These are phyloP conservation scores for Exocentrus adspersus DNA, from an alignment of 2,888 invertebrate genomes.

Conservation along the genomic window DNA sequence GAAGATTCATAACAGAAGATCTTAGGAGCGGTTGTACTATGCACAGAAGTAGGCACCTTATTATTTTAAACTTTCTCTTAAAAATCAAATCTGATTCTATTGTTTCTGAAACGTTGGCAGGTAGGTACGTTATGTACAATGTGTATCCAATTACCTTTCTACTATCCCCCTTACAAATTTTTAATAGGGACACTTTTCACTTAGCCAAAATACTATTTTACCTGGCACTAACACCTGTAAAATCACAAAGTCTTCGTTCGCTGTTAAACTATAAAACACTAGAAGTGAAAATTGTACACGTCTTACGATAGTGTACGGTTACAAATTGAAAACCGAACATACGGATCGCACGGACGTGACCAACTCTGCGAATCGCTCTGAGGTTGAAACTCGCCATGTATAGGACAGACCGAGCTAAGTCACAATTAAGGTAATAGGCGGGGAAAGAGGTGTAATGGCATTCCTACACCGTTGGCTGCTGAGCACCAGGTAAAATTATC, in stretches of 20 bases:
- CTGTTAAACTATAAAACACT: constrained; percentile 7
- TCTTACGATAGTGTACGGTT: constrained; percentile 19
- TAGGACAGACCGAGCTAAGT: constrained; percentile 33
- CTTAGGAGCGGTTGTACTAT: no score
- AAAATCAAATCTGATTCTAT: no score
- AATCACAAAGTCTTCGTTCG: constrained; percentile 2
- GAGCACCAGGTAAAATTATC: constrained; percentile 44
- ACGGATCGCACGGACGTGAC: constrained; percentile 29
- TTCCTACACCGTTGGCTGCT: constrained; percentile 48
- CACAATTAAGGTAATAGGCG: constrained; percentile 48
- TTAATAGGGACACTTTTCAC: constrained; percentile 19
- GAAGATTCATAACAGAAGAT: no score
- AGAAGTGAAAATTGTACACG: constrained; percentile 7
- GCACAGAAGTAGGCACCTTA: no score
- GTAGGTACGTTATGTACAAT: no score
- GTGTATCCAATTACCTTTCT: constrained; percentile 20
- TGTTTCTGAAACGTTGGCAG: background rate
- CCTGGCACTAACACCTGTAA: constrained; percentile 32
- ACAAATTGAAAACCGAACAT: constrained; percentile 39
- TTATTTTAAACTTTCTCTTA: no score
- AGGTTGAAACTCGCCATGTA: constrained; percentile 21
- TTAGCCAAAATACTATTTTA: constrained; percentile 24
- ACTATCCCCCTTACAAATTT: constrained; percentile 2
- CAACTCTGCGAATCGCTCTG: constrained; percentile 26
- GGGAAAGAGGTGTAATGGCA: constrained; percentile 53